Conservation (phyloP, 1,140 invertebrate genomes). For the Atta colombica region DNA sequence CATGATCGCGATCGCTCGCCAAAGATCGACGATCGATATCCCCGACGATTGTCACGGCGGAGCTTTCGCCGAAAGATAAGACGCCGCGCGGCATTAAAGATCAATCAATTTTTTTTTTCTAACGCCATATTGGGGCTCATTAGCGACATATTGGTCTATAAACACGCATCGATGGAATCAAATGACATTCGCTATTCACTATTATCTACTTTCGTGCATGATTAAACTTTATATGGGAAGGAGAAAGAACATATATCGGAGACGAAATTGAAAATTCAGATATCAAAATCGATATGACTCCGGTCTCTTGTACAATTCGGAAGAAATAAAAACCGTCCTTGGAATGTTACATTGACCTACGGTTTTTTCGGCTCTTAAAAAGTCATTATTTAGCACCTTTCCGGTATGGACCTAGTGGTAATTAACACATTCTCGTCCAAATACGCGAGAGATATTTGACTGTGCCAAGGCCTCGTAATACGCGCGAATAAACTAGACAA, state of each 20-base stretch:
- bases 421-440: slow-evolving; percentile 68
- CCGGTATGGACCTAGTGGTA: slow-evolving; percentile 59
- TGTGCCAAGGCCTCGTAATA: slow-evolving; percentile 30
- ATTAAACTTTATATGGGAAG: too few species aligned
- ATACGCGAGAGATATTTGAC: slow-evolving; percentile 30
- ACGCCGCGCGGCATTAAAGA: slow-evolving; percentile 18
- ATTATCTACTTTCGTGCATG: background rate
- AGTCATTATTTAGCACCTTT: slow-evolving; percentile 77
- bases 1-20: slow-evolving; percentile 69
- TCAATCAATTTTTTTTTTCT: slow-evolving; percentile 40
- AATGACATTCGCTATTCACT: slow-evolving; percentile 17
- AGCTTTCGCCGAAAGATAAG: slow-evolving; percentile 62
- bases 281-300: background rate
- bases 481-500: slow-evolving; percentile 26
- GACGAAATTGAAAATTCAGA: background rate
- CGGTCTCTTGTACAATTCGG: background rate
- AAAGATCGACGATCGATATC: slow-evolving; percentile 57
- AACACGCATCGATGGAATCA: background rate
- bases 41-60: slow-evolving; percentile 35
- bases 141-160: slow-evolving; percentile 25
- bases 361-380: slow-evolving; percentile 63
- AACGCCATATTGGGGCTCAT: slow-evolving; percentile 19
- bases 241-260: background rate
- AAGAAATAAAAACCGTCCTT: slow-evolving; percentile 38
- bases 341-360: slow-evolving; percentile 33